phyloP scores from a whole-genome alignment of 2,113 vertebrate genomes.

The Oncorhynchus masou region DNA sequence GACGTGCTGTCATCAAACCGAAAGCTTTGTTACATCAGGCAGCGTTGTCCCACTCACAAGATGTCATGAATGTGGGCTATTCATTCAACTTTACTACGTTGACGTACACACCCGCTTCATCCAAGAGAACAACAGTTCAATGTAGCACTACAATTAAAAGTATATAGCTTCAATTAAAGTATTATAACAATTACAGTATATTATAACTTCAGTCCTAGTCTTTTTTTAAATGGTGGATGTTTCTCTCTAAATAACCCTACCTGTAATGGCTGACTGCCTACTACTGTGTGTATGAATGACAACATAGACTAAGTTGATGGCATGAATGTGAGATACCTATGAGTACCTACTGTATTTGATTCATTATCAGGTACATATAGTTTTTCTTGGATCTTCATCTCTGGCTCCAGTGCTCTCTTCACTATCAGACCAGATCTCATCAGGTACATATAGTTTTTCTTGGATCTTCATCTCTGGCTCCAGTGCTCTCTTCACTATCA shows the following conservation, averaged over 20 bases:
- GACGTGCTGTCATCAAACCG: neutral
- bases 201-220: too few species aligned
- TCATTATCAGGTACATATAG: slow-evolving; percentile 38
- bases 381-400: slow-evolving; percentile 53
- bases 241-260: neutral
- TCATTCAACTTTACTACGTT: neutral
- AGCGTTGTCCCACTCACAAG: neutral
- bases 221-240: neutral
- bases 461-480: slow-evolving; percentile 52
- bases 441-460: slow-evolving; percentile 48
- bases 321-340: neutral
- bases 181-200: neutral
- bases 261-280: too few species aligned
- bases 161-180: too few species aligned
- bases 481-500: slow-evolving; percentile 31
- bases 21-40: neutral
- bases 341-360: neutral
- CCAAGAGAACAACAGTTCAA: neutral
- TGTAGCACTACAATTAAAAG: too few species aligned
- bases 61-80: neutral
- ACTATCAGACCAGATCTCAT: slow-evolving; percentile 31
- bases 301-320: neutral
- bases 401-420: slow-evolving; percentile 31
- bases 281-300: neutral
- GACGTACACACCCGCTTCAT: neutral